Conservation (phyloP, 2,113 vertebrate species). For the Brevimyrus niger region DNA sequence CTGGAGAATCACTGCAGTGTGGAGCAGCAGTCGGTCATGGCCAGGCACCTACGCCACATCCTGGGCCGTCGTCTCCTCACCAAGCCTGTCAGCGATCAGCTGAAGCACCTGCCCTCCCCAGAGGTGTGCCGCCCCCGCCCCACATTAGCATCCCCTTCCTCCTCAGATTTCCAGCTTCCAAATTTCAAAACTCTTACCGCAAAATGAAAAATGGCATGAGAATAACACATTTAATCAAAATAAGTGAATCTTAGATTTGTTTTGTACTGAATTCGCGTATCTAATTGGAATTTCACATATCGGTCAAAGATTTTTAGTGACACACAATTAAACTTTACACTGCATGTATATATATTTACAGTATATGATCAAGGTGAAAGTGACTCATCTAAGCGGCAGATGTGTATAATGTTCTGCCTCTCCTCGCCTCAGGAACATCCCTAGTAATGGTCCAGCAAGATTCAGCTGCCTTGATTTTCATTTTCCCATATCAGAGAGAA, state of each 20-base stretch:
- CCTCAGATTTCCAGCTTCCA: background rate
- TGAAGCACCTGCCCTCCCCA: conserved; percentile 72
- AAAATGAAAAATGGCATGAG: background rate
- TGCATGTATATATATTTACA: background rate
- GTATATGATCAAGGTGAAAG: background rate
- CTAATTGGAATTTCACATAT: background rate
- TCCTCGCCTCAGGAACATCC: background rate
- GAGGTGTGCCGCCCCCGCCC: conserved; percentile 59
- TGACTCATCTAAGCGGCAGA: background rate
- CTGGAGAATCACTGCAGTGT: conserved; percentile 92
- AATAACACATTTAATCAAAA: background rate
- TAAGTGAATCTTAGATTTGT: background rate
- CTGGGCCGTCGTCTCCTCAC: conserved; percentile 79
- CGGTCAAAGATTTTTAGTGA: background rate
- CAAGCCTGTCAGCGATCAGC: conserved; percentile 51
- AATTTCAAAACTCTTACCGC: background rate
- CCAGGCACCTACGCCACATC: conserved; percentile 73
- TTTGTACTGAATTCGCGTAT: background rate
- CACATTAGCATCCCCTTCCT: background rate
- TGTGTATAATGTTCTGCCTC: background rate
- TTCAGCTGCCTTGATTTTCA: background rate
- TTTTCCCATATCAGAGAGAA: background rate
- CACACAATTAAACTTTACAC: background rate
- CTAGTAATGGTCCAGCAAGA: background rate
- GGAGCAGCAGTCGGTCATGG: conserved; percentile 90